Evolutionary conservation across 2,113 vertebrate genomes (phyloP).

Genomic region (Tyto alba): DNA sequence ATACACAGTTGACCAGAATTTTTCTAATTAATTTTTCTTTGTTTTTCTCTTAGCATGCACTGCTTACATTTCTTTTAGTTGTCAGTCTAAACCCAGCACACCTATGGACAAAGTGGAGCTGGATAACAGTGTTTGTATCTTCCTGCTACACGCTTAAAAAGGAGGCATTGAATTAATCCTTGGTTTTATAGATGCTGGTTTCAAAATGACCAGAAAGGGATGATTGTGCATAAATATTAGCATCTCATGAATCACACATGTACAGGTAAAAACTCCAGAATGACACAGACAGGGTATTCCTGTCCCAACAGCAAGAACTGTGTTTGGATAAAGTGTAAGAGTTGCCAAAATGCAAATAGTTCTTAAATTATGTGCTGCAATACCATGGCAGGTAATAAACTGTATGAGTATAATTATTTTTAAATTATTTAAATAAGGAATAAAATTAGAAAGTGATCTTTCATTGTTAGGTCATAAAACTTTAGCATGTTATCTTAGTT

Average conservation of each 20-base stretch:
- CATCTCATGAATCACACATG: not conserved
- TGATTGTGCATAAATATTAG: not conserved
- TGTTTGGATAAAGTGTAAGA: not conserved
- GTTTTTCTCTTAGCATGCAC: not conserved
- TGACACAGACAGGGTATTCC: not conserved
- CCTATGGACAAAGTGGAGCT: not conserved
- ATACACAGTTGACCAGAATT: not conserved
- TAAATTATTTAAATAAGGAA: not conserved
- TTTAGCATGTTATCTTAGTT: not conserved
- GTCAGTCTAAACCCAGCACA: not conserved
- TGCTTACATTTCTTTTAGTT: not conserved
- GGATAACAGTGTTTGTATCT: not conserved
- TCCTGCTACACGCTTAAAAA: not conserved
- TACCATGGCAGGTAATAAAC: not conserved
- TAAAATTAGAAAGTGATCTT: not conserved
- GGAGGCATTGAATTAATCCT: not conserved
- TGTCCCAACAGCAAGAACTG: not conserved
- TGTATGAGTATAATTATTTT: not conserved
- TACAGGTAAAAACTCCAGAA: not conserved
- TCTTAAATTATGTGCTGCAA: not conserved
- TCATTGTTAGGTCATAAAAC: not conserved
- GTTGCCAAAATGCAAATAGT: not conserved
- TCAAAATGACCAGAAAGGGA: not conserved
- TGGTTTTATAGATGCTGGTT: not conserved
- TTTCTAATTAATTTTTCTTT: not conserved